These are phyloP conservation scores for Mus pahari DNA, from an alignment of 2,113 vertebrate species.

Conservation along the genomic window DNA sequence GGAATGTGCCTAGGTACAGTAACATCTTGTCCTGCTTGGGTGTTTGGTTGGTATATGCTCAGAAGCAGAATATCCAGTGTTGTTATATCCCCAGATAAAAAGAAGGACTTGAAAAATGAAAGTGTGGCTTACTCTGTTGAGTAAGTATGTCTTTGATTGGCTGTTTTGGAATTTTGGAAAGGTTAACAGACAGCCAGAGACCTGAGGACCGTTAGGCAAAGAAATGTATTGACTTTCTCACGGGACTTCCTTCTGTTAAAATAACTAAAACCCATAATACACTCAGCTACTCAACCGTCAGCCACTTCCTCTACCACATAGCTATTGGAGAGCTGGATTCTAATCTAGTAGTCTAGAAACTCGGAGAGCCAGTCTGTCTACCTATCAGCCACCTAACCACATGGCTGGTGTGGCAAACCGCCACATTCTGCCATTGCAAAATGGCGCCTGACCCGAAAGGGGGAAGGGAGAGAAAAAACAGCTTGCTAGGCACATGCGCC, in stretches of 20 bases:
- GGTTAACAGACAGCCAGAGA: background rate
- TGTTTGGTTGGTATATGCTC: background rate
- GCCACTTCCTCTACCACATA: background rate
- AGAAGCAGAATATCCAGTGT: background rate
- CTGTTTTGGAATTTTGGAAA: background rate
- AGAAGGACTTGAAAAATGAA: background rate
- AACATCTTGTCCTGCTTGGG: background rate
- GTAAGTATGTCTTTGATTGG: background rate
- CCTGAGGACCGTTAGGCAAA: background rate
- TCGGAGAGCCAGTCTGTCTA: background rate
- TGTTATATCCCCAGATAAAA: background rate
- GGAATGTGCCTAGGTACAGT: background rate
- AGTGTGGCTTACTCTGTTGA: background rate
- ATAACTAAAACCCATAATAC: background rate
- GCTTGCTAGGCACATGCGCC: too few species aligned
- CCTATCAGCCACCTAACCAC: background rate
- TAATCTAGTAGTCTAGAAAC: background rate
- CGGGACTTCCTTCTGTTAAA: background rate
- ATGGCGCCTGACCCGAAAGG: too few species aligned
- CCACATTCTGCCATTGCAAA: too few species aligned
- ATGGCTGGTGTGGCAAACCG: too few species aligned
- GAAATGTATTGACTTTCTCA: background rate
- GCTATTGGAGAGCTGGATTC: background rate
- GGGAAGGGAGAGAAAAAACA: too few species aligned
- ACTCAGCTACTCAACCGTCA: background rate